These are phyloP conservation scores for Platycheirus rosarum DNA, from an alignment of 2,888 invertebrate species.

Conservation along the genomic window DNA sequence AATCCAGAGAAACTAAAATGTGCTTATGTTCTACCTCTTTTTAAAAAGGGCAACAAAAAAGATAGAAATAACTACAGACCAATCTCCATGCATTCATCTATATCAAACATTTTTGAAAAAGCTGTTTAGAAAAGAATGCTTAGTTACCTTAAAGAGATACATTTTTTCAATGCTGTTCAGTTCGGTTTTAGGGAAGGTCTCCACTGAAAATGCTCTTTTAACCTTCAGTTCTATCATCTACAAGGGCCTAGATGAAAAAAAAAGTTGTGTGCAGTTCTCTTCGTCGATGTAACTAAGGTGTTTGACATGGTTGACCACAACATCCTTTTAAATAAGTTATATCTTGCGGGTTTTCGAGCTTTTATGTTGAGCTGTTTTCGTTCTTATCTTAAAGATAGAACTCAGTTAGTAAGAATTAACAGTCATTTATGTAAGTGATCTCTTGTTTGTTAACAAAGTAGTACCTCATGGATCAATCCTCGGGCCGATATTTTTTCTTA, in stretches of 20 bases:
- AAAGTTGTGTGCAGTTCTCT: conserved; percentile 19
- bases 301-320: conserved; percentile 22
- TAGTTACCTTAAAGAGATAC: not conserved
- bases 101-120: conserved; percentile 14
- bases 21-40: too few species aligned
- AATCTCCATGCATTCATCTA: conserved; percentile 7
- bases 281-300: conserved; percentile 21
- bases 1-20: conserved; percentile 13
- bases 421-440: not conserved
- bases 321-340: too few species aligned
- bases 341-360: not conserved
- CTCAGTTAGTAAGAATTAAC: too few species aligned
- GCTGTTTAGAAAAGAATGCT: conserved; percentile 6
- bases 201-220: conserved; percentile 27
- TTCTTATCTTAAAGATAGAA: too few species aligned
- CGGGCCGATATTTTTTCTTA: too few species aligned
- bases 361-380: conserved; percentile 5
- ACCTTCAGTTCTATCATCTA: conserved; percentile 5
- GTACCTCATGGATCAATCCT: conserved; percentile 8
- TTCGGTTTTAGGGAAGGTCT: conserved; percentile 7
- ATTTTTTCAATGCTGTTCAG: not conserved
- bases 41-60: too few species aligned
- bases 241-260: conserved; percentile 26
- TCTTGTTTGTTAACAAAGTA: not conserved
- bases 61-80: too few species aligned